Evolutionary conservation across 2,888 invertebrate genomes (phyloP), one percentile per base, ranked within the genome.

Genomic region (Ametastegia equiseti): DNA sequence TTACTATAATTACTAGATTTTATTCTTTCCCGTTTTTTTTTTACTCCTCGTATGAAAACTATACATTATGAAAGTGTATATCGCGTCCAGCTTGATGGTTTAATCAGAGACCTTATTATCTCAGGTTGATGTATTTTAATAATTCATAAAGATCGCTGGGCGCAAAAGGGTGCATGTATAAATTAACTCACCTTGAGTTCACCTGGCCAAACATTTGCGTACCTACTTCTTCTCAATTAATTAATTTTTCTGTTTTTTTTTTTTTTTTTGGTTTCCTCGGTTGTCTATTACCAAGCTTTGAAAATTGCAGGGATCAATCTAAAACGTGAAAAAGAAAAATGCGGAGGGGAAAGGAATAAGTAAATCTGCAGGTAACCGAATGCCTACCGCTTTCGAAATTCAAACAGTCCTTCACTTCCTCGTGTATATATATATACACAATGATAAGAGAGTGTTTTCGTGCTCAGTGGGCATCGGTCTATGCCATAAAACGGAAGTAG

Each of bases 401-500:
- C 19, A 39, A 67, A 19, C 39, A 39, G 39, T 67, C 67, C 36
- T 42, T 67, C 67, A 67, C 67, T 67, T n/a, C n/a, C 19, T 39
- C 19, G 36, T 67, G 65, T 67, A 67, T 36, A 67, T 54, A 7
- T 11, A 54, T 6, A n/a, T 54, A n/a, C n/a, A n/a, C n/a, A 54
- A 54, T 67, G 67, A 67, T 67, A 67, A 67, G 67, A 67, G 42
- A 39, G 19, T n/a, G n/a, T 67, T 67, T 67, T 39, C 67, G 67
- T 67, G 67, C 67, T 67, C 67, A 39, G 67, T 67, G 39, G 67
- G 67, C 67, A 67, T 67, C 67, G 67, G 67, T 67, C 67, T 67
- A 67, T 67, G 67, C 67, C 39, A 67, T 67, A 67, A 36, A 67
- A 67, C 67, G 67, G 67, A 67, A 67, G 67, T 67, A 67, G 36